A percentile compares a stretch with the other conserved stretches of the same genome.
These are phyloP conservation scores for Scolopax bukidnonensis DNA, from an alignment of 2,797 vertebrate genomes.

Conservation along the genomic window DNA sequence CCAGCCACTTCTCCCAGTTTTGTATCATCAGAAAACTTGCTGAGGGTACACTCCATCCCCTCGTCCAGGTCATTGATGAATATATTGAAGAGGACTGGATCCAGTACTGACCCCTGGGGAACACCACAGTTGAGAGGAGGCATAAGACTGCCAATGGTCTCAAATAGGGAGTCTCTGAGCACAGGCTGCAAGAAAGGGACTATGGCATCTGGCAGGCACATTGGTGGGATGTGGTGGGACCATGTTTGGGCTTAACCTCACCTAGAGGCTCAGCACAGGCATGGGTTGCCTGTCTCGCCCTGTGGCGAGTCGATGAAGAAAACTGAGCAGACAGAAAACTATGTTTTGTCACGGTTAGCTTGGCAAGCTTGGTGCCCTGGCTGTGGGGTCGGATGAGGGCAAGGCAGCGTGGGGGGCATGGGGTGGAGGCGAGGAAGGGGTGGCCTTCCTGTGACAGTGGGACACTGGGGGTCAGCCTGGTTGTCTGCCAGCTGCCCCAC, in stretches of 20 bases:
- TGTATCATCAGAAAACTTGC: no score
- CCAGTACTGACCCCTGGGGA: no score
- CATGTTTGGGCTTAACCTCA: neutral
- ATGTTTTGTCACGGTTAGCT: neutral
- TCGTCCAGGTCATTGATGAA: no score
- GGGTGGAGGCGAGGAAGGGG: neutral
- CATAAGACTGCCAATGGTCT: slow-evolving; percentile 54
- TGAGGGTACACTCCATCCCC: no score
- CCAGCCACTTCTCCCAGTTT: no score
- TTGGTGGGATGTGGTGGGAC: neutral
- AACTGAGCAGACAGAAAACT: neutral
- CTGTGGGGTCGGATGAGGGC: neutral
- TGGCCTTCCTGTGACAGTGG: neutral
- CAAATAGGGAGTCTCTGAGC: slow-evolving; percentile 59
- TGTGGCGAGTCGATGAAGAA: fast-evolving
- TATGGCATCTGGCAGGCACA: neutral
- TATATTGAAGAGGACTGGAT: no score
- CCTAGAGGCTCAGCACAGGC: neutral
- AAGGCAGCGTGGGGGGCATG: fast-evolving
- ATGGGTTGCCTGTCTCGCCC: fast-evolving
- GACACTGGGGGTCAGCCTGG: neutral
- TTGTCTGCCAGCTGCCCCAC: neutral
- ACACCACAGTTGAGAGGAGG: slow-evolving; percentile 40
- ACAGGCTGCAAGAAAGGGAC: slow-evolving; percentile 50
- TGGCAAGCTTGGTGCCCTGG: neutral